These are phyloP conservation scores for Zenarchopterus dispar DNA, from an alignment of 2,797 vertebrate genomes.

Conservation along the genomic window DNA sequence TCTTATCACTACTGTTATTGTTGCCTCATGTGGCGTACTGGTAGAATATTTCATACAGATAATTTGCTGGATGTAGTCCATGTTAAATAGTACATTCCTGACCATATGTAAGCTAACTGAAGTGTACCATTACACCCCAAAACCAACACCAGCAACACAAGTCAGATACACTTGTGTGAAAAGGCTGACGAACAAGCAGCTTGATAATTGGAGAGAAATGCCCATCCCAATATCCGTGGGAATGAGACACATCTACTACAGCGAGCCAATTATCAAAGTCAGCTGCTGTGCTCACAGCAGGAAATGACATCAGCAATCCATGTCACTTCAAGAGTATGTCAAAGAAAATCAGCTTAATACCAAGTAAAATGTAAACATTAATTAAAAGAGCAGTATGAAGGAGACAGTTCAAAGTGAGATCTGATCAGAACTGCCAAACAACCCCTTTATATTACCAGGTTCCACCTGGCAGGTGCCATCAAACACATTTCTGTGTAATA, in stretches of 20 bases:
- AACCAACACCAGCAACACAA: conserved; percentile 75
- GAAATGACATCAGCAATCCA: conserved; percentile 78
- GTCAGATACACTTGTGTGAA: conserved; percentile 71
- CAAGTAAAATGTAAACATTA: conserved; percentile 75
- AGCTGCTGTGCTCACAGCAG: conserved; percentile 70
- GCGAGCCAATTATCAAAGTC: conserved; percentile 79
- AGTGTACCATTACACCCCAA: conserved; percentile 55
- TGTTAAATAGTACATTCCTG: conserved; percentile 42
- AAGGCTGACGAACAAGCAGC: conserved; percentile 75
- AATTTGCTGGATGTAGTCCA: not conserved
- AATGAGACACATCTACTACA: conserved; percentile 67
- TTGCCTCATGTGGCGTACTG: not conserved
- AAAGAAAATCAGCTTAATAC: conserved; percentile 67
- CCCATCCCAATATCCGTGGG: conserved; percentile 62
- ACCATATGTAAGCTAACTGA: conserved; percentile 32
- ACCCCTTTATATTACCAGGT: conserved; percentile 12
- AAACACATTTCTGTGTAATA: conserved; percentile 1
- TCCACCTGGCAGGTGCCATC: conserved; percentile 25
- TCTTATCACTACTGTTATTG: not conserved
- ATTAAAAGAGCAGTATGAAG: conserved; percentile 61
- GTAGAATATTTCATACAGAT: not conserved
- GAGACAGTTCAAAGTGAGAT: conserved; percentile 70
- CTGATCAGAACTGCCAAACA: conserved; percentile 75
- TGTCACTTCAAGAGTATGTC: conserved; percentile 78
- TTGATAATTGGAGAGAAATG: conserved; percentile 81